These are phyloP conservation scores for Lissocephala sabroskyi DNA, from an alignment of 2,888 invertebrate genomes.

Conservation along the genomic window DNA sequence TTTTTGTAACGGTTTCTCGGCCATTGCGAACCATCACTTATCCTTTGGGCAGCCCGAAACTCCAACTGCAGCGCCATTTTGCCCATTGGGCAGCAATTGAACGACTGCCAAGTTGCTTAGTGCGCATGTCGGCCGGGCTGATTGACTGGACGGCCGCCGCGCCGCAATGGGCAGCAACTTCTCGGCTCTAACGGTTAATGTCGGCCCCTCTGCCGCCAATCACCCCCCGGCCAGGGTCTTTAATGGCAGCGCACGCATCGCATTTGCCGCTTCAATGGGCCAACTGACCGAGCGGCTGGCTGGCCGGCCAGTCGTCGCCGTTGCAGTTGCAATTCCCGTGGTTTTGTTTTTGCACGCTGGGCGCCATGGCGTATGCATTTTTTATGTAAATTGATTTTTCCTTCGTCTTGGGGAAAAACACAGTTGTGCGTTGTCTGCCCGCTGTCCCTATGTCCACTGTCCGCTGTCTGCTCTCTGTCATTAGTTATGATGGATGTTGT, in stretches of 20 bases:
- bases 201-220: not conserved
- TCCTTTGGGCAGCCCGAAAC: conserved; percentile 38
- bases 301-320: conserved; percentile 26
- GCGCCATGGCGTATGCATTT: conserved; percentile 59
- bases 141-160: conserved; percentile 45
- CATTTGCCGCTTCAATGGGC: conserved; percentile 53
- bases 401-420: too few species aligned
- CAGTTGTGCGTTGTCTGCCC: conserved; percentile 6
- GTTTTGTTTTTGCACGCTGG: conserved; percentile 22
- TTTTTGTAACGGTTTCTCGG: conserved; percentile 41
- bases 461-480: conserved; percentile 28
- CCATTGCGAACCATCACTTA: conserved; percentile 49
- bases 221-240: conserved; percentile 29
- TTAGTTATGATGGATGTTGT: conserved; percentile 52
- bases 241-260: conserved; percentile 48
- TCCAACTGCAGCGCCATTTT: conserved; percentile 11
- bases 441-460: not conserved
- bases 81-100: conserved; percentile 50
- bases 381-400: conserved; percentile 58
- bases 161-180: conserved; percentile 23
- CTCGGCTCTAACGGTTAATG: conserved; percentile 44
- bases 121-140: conserved; percentile 30
- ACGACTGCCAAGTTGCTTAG: conserved; percentile 21
- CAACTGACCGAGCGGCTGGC: too few species aligned
- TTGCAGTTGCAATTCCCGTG: not conserved